phyloP scores from a whole-genome alignment of 1,140 invertebrate species.

The Magallana angulata region DNA sequence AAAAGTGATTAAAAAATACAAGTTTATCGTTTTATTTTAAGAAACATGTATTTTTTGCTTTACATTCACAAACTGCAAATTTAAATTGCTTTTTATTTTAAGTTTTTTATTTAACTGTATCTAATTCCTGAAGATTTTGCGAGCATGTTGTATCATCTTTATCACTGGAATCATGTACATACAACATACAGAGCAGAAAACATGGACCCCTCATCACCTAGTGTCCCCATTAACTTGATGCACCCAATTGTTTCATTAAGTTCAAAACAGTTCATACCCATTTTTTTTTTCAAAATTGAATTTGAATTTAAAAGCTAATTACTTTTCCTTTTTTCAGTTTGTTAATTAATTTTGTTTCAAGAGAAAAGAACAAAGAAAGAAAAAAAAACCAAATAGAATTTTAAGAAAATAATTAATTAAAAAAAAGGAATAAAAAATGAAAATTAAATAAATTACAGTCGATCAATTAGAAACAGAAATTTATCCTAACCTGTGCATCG shows the following conservation, averaged over 20 bases:
- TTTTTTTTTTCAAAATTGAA: too few relatives aligned
- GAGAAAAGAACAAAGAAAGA: not conserved
- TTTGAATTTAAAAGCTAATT: not conserved
- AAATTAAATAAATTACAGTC: not conserved
- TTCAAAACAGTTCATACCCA: not conserved
- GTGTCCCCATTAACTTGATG: too few relatives aligned
- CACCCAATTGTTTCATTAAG: not conserved
- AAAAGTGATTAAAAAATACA: too few relatives aligned
- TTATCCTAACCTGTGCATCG: conserved; percentile 85
- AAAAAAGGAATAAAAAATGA: not conserved
- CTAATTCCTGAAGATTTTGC: not conserved
- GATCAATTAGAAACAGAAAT: not conserved
- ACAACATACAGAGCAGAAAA: not conserved
- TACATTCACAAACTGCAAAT: too few relatives aligned
- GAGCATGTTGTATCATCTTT: not conserved
- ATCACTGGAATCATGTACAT: not conserved
- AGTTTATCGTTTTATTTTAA: too few relatives aligned
- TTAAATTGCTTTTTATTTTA: too few relatives aligned
- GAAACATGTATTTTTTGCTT: too few relatives aligned
- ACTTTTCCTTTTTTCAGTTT: not conserved
- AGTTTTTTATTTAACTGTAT: too few relatives aligned
- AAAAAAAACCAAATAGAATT: not conserved
- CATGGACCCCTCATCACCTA: not conserved
- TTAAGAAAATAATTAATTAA: not conserved
- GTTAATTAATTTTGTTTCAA: not conserved